A percentile compares a stretch with the other conserved stretches of the same genome.
Evolutionary conservation across 2,888 invertebrate genomes (phyloP).

Genomic region (Norana najaformis): DNA sequence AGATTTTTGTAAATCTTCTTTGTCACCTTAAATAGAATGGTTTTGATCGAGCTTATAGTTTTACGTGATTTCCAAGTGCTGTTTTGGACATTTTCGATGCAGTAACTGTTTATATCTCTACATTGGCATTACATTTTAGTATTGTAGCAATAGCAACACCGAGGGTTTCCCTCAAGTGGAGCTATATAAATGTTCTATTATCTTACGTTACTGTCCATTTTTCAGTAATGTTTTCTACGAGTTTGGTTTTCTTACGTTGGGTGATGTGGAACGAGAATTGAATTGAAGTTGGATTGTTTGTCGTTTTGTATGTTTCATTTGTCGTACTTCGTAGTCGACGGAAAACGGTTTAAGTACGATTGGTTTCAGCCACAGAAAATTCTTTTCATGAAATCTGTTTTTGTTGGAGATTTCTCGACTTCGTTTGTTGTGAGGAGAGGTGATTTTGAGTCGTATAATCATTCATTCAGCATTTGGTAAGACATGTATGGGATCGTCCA

Average conservation of each 20-base stretch:
- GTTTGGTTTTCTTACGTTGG: not conserved
- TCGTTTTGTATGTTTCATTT: too few species aligned
- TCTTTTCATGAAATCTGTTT: not conserved
- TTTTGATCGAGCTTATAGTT: not conserved
- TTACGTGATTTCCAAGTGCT: too few species aligned
- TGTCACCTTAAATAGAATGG: not conserved
- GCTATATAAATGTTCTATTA: not conserved
- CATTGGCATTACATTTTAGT: too few species aligned
- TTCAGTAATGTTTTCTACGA: slow-evolving; percentile 1
- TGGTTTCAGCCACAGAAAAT: not conserved
- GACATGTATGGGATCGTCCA: too few species aligned
- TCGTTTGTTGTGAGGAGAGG: slow-evolving; percentile 1
- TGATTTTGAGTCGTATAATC: not conserved
- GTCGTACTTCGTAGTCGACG: too few species aligned
- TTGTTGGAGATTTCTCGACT: not conserved
- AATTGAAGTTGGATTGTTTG: not conserved
- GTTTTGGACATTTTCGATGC: too few species aligned
- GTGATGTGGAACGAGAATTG: not conserved
- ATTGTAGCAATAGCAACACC: too few species aligned
- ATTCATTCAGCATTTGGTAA: too few species aligned
- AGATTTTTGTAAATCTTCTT: not conserved
- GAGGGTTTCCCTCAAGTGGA: not conserved
- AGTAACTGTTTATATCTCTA: too few species aligned
- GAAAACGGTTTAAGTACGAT: not conserved
- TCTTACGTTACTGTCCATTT: not conserved